Conservation (phyloP, 64 coral and sea anemone genomes). For the Pocillopora verrucosa region DNA sequence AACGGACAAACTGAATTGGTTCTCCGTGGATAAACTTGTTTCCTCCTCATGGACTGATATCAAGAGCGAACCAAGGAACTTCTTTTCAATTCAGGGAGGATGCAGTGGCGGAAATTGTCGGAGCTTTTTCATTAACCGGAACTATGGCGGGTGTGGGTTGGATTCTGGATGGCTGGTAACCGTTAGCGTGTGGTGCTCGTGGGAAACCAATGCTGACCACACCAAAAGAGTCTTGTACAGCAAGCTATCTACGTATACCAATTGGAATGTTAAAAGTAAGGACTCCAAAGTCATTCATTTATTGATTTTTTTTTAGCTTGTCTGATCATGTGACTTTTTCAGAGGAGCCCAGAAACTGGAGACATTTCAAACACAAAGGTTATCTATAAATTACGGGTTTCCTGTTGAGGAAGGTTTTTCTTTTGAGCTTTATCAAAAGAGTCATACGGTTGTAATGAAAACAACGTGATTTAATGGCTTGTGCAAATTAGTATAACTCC, state of each 20-base stretch:
- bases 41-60: slow-evolving; percentile 39
- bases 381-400: too few relatives aligned
- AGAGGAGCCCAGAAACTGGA: too few relatives aligned
- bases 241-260: not conserved
- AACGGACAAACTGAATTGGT: slow-evolving; percentile 36
- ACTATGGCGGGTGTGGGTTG: not conserved
- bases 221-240: slow-evolving; percentile 18
- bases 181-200: not conserved
- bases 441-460: too few relatives aligned
- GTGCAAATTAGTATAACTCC: too few relatives aligned
- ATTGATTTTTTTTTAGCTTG: too few relatives aligned
- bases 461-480: too few relatives aligned
- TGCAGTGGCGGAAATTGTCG: not conserved
- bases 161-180: slow-evolving; percentile 25
- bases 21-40: not conserved
- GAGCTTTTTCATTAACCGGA: slow-evolving; percentile 40
- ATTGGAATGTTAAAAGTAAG: slow-evolving; percentile 45
- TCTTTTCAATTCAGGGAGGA: slow-evolving; percentile 15
- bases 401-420: too few relatives aligned
- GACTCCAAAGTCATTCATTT: too few relatives aligned
- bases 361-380: too few relatives aligned
- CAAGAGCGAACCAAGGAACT: not conserved
- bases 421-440: too few relatives aligned
- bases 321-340: too few relatives aligned
- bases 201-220: slow-evolving; percentile 17